Conservation (phyloP, 2,113 vertebrate genomes). For the Pseudorhombus dupliciocellatus region DNA sequence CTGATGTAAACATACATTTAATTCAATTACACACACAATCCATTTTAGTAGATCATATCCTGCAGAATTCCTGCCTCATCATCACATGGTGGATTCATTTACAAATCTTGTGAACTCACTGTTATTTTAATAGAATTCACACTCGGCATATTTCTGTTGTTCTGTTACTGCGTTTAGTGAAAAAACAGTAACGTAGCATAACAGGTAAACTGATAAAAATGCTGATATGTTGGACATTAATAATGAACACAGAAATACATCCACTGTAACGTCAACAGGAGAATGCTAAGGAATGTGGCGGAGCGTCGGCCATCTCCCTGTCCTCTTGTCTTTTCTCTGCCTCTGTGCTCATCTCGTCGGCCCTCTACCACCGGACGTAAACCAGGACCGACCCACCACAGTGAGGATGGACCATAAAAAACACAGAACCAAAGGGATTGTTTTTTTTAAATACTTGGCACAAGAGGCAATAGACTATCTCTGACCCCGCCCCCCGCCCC, state of each 20-base stretch:
- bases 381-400: conserved; percentile 1
- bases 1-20: too few relatives aligned
- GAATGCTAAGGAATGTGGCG: conserved; percentile 92
- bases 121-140: too few relatives aligned
- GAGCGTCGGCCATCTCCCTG: conserved; percentile 68
- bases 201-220: not conserved
- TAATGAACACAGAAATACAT: not conserved
- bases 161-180: too few relatives aligned
- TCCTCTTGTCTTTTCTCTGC: conserved; percentile 73
- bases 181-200: too few relatives aligned
- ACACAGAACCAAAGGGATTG: not conserved
- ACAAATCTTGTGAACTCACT: too few relatives aligned
- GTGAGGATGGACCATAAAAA: not conserved
- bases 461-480: not conserved
- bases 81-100: too few relatives aligned
- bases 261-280: conserved; percentile 80
- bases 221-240: not conserved
- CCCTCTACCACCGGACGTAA: conserved; percentile 67
- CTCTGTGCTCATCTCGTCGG: conserved; percentile 73
- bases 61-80: too few relatives aligned
- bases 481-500: not conserved
- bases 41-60: too few relatives aligned
- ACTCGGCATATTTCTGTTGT: too few relatives aligned
- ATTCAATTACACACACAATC: too few relatives aligned
- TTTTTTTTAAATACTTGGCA: not conserved